A percentile compares a stretch with the other conserved stretches of the same genome.
Conservation (phyloP, 2,797 vertebrate genomes). For the Chiloscyllium punctatum region DNA sequence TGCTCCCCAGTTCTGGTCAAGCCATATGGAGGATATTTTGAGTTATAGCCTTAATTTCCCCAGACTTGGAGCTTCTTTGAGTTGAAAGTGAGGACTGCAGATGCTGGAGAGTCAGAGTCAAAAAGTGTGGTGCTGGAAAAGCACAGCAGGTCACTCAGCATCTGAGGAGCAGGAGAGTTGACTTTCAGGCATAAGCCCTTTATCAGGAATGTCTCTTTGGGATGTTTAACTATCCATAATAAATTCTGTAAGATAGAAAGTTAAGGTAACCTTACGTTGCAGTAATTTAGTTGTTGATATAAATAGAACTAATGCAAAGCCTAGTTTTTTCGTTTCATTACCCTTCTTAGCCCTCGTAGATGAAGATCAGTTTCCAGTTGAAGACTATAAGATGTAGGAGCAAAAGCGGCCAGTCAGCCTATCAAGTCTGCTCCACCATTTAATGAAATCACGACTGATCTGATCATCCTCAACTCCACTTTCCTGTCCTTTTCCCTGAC, state of each 20-base stretch:
- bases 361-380: not conserved
- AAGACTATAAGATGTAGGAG: not conserved
- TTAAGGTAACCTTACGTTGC: not conserved
- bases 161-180: too few species aligned
- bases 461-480: too few species aligned
- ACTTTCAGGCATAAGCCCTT: too few species aligned
- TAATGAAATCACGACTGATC: too few species aligned
- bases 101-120: too few species aligned
- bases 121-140: too few species aligned
- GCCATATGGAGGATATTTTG: not conserved
- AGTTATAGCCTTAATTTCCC: not conserved
- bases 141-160: too few species aligned
- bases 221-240: not conserved
- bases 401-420: too few species aligned
- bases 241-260: not conserved
- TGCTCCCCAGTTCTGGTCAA: not conserved
- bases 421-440: too few species aligned
- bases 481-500: too few species aligned
- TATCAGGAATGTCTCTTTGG: not conserved
- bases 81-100: too few species aligned
- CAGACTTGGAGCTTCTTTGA: not conserved
- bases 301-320: not conserved
- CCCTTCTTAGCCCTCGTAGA: too few species aligned
- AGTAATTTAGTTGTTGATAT: not conserved
- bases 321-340: not conserved